Evolutionary conservation across 2,888 invertebrate species (phyloP).

Genomic region (Diplolepis rosae): DNA sequence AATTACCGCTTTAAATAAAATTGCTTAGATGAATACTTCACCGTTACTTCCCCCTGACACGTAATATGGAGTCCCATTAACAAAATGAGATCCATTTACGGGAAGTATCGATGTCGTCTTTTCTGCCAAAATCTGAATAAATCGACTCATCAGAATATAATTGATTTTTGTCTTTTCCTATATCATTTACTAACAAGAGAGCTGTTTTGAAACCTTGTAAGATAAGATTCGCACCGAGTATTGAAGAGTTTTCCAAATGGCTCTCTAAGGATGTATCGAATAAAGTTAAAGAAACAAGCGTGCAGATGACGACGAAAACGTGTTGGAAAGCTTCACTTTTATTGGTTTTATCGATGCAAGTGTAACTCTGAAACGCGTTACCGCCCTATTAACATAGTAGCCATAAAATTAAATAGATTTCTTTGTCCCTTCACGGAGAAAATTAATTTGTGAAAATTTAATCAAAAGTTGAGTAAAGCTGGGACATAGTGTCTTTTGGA

Average conservation of each 20-base stretch:
- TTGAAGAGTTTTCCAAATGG: not conserved
- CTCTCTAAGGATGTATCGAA: not conserved
- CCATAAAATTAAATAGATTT: not conserved
- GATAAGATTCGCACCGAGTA: not conserved
- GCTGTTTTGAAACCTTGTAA: not conserved
- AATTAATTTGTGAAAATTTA: too few relatives aligned
- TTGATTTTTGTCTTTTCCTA: not conserved
- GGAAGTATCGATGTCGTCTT: slow-evolving; percentile 3
- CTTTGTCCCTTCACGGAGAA: too few relatives aligned
- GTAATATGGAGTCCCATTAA: not conserved
- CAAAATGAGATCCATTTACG: not conserved
- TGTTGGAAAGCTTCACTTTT: not conserved
- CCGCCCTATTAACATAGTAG: not conserved
- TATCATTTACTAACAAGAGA: not conserved
- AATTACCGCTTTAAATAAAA: not conserved
- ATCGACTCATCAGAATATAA: slow-evolving; percentile 5
- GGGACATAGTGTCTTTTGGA: too few relatives aligned
- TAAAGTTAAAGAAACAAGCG: not conserved
- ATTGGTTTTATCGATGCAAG: not conserved
- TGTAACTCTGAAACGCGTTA: not conserved
- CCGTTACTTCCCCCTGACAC: not conserved
- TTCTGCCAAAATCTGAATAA: not conserved
- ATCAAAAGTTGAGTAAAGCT: too few relatives aligned
- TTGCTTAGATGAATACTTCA: not conserved
- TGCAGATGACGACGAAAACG: not conserved